Percentiles rank a stretch among this genome's conserved stretches.
These are phyloP conservation scores for Lasiommata megera DNA, from an alignment of 2,888 invertebrate species.

Conservation along the genomic window DNA sequence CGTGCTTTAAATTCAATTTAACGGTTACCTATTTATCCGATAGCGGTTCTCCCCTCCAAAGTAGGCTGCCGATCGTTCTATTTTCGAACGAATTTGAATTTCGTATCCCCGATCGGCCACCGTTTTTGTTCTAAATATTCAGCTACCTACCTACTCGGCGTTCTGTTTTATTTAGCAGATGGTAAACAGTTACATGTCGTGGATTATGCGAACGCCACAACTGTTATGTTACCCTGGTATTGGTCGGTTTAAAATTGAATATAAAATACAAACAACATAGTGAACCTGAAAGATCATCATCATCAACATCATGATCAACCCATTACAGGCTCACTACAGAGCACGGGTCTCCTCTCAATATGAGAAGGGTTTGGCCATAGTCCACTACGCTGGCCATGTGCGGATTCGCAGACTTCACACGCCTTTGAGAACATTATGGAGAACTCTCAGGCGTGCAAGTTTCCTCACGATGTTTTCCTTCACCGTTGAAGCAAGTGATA, in stretches of 20 bases:
- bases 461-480: no score
- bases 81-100: conserved; percentile 63
- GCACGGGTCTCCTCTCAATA: no score
- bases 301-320: no score
- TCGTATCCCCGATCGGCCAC: conserved; percentile 48
- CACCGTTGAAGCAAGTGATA: no score
- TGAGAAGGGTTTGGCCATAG: no score
- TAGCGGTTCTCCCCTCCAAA: conserved; percentile 44
- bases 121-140: conserved; percentile 60
- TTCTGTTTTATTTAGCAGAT: conserved; percentile 55
- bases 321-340: no score
- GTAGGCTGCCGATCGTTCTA: conserved; percentile 44
- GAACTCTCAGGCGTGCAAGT: no score
- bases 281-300: no score
- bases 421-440: no score
- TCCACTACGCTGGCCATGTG: no score
- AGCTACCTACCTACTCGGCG: conserved; percentile 36
- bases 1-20: conserved; percentile 19
- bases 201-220: background rate
- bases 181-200: conserved; percentile 37
- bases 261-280: no score
- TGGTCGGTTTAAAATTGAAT: background rate
- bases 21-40: conserved; percentile 36
- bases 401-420: no score
- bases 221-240: background rate